Percentiles rank a stretch among this genome's conserved stretches.
phyloP scores from a whole-genome alignment of 1,140 invertebrate genomes.

The Drosophila miranda region DNA sequence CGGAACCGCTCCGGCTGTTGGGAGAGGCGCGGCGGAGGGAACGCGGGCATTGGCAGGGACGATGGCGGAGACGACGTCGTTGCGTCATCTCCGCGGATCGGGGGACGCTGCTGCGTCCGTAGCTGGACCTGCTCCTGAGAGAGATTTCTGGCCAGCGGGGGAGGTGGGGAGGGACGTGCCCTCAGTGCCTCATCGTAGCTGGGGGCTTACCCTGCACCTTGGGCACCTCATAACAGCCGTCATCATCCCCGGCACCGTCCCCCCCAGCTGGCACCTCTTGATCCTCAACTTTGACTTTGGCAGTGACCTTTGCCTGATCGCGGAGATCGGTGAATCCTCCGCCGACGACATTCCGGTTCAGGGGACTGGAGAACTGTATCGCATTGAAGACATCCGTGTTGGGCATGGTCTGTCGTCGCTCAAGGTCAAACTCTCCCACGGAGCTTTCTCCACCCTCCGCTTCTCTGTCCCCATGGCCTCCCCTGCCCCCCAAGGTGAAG shows the following conservation, averaged over 20 bases:
- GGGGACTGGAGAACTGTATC: conserved; percentile 76
- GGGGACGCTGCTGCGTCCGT: conserved; percentile 40
- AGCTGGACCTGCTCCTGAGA: conserved; percentile 57
- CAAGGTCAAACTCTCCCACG: conserved; percentile 31
- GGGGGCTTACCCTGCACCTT: conserved; percentile 44
- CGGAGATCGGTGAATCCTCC: conserved; percentile 55
- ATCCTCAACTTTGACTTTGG: too few relatives aligned
- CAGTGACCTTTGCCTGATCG: not conserved
- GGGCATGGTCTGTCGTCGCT: conserved; percentile 73
- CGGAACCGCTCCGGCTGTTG: conserved; percentile 50
- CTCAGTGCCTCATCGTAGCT: conserved; percentile 63
- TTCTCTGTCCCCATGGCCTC: conserved; percentile 19
- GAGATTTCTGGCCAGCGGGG: conserved; percentile 47
- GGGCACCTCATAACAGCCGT: conserved; percentile 73
- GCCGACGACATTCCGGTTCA: conserved; percentile 44
- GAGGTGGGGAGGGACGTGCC: conserved; percentile 33
- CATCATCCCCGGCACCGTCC: conserved; percentile 9
- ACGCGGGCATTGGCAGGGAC: conserved; percentile 67
- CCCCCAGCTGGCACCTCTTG: too few relatives aligned
- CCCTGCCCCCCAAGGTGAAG: conserved; percentile 54
- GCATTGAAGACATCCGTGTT: conserved; percentile 74
- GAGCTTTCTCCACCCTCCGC: not conserved
- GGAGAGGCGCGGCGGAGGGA: conserved; percentile 65
- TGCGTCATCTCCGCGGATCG: conserved; percentile 5
- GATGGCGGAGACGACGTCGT: conserved; percentile 37